phyloP scores from a whole-genome alignment of 2,113 vertebrate genomes.

The Eurystomus gularis region DNA sequence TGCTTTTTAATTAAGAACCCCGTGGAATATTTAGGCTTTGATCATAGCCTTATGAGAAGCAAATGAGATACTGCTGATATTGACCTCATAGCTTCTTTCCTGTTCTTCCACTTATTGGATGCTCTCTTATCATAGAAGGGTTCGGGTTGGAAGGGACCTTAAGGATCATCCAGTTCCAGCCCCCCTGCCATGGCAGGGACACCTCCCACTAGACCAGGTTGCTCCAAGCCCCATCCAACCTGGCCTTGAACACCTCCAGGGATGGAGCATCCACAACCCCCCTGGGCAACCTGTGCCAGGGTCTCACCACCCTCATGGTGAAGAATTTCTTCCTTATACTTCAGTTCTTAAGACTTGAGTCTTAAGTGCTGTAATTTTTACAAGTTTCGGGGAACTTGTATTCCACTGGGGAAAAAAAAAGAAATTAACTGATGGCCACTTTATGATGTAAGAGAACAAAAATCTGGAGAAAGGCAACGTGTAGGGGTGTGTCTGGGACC shows the following conservation, averaged over 20 bases:
- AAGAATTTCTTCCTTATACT: no score
- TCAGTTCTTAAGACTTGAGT: not conserved
- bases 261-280: not conserved
- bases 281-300: no score
- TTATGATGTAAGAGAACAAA: not conserved
- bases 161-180: no score
- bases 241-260: not conserved
- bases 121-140: not conserved
- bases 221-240: not conserved
- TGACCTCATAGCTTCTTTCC: not conserved
- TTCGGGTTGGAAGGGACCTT: no score
- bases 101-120: fast-evolving
- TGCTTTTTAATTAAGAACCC: no score
- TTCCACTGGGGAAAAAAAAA: not conserved
- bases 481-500: not conserved
- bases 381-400: not conserved
- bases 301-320: no score
- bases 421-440: not conserved
- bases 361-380: not conserved
- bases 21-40: fast-evolving
- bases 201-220: not conserved
- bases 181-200: no score
- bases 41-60: not conserved
- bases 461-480: not conserved
- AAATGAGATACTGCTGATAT: not conserved